These are phyloP conservation scores for Brachirus orientalis DNA, from an alignment of 2,113 vertebrate species.

Conservation along the genomic window DNA sequence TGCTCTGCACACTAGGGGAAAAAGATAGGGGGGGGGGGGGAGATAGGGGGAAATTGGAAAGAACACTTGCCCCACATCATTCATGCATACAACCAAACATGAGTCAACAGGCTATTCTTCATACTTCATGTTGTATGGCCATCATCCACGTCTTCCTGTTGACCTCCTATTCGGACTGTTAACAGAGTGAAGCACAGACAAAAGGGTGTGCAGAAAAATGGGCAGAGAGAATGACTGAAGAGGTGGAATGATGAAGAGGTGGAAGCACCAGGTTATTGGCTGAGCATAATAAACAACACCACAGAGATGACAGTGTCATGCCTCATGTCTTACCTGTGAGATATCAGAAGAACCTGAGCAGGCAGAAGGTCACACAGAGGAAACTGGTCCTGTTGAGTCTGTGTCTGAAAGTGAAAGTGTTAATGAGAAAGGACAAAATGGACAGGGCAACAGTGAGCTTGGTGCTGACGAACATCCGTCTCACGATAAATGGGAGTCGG, in stretches of 20 bases:
- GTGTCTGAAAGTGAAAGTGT: background rate
- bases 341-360: background rate
- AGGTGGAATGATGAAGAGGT: background rate
- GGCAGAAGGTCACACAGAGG: background rate
- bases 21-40: background rate
- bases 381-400: background rate
- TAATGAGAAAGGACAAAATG: background rate
- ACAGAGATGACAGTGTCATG: background rate
- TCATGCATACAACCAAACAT: background rate
- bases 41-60: constrained; percentile 6
- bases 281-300: background rate
- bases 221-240: background rate
- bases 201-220: too few species aligned
- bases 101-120: background rate
- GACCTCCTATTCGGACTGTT: background rate
- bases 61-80: background rate
- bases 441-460: background rate
- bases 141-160: background rate
- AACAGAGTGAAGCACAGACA: background rate
- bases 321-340: background rate
- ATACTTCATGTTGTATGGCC: background rate
- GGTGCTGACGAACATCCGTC: background rate
- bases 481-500: background rate
- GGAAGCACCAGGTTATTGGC: background rate
- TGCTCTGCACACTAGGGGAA: background rate